Evolutionary conservation across 2,797 vertebrate species (phyloP), one percentile per base, ranked within the genome.

Genomic region (Agapornis canus): DNA sequence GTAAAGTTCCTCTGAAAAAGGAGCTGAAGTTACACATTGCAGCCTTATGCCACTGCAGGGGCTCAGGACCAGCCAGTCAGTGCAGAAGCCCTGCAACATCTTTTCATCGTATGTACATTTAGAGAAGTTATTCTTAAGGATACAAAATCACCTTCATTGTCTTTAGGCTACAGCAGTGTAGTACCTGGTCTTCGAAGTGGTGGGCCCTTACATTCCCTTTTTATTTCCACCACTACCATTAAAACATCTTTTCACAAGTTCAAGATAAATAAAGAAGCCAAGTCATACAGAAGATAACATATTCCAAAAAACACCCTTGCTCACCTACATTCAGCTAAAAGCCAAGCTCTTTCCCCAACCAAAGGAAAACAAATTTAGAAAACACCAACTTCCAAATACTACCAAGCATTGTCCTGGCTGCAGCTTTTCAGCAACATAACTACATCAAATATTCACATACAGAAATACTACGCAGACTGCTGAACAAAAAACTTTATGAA

Each of bases 1-100:
- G 4, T 7, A 9, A 4, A 54, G 5, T 22, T 56, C 32, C 47
- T 26, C 32, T 40, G 43, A 20, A 68, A 61, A 61, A 54, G 13
- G 54, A 64, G 39, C 27, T 78, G 52, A 71, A 82, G 31, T 39
- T 76, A 29, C 23, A 57, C 21, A 11, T 9, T 35, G 16, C 18
- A 82, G 39, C 54, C 45, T 23, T 54, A 15, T 16, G 5, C 12
- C 52, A n/a, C 35, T 52, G 26, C 48, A 54, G 19, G 43, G 21
- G 17, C 3, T 19, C 3, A 2, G n/a, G 19, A 26, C 23, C 29
- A 65, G 8, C 6, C 35, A 39, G 13, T 20, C 1, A 1, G 19
- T 27, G 6, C 15, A 75, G 5, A 68, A 91, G 5, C 42, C 49
- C 20, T 3, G 2, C 13, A 65, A 9, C 4, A 8, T 40, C 12